Base-by-base conservation (phyloP, 2,888 invertebrate genomes). In the Raillietiella orientalis region DNA sequence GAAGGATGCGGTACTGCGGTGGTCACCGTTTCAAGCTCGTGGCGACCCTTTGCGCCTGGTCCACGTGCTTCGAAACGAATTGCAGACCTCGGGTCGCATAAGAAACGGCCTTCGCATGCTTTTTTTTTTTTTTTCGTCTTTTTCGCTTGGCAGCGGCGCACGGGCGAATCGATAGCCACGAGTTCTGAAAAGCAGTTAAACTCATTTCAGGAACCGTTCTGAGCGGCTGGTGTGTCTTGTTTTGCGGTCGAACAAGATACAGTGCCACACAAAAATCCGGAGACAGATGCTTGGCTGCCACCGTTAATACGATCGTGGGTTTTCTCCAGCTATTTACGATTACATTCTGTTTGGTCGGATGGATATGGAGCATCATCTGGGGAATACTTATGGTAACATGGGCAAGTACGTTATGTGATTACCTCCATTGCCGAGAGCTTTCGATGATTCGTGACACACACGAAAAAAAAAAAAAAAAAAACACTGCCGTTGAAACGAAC, bases 361-460 rank as follows among this genome's bases (percentile, higher is more conserved):
- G 87, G 87, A 84, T 87, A 36, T 90, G 90, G 90, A 77, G 82
- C 31, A 66, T 90, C 33, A 82, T 82, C 63, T 90, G 90, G 90
- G 90, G 87, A 3, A 65, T 79, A 34, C 71, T 77, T 39, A 71
- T 87, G 66, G 50, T 87, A 32, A 66, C 63, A 41, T 59, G 75
- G 38, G 67, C 87, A 32, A 65, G 87, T 87, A 48, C 62, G 72
- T 59, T 11, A 10, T 25, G 12, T 15, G 15, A 11, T 10, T 13
- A n/a, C 15, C 15, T 24, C 11, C n/a, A n/a, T n/a, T n/a, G n/a
- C n/a, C n/a, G n/a, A n/a, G n/a, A n/a, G n/a, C n/a, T n/a, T n/a
- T n/a, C n/a, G n/a, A n/a, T n/a, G n/a, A n/a, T n/a, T n/a, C n/a
- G n/a, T n/a, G n/a, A n/a, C n/a, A n/a, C n/a, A n/a, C n/a, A n/a